phyloP scores from a whole-genome alignment of 1,140 invertebrate genomes.

The Nautilus pompilius region DNA sequence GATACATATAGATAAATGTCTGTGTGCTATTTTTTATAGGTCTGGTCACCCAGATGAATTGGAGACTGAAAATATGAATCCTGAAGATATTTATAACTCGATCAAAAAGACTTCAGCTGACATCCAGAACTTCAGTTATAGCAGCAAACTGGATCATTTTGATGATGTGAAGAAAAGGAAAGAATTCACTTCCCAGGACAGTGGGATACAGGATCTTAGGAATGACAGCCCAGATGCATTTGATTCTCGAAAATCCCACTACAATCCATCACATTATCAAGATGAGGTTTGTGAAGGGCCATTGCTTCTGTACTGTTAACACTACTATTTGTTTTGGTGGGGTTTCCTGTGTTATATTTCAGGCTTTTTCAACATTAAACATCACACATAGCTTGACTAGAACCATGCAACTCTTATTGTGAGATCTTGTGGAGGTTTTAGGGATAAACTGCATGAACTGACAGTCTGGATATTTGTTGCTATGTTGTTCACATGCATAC shows the following conservation, averaged over 20 bases:
- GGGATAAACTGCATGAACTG: too few species aligned
- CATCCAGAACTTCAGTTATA: slow-evolving; percentile 84
- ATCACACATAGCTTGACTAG: too few species aligned
- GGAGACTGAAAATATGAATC: slow-evolving; percentile 70
- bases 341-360: too few species aligned
- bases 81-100: slow-evolving; percentile 79
- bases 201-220: slow-evolving; percentile 72
- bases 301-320: too few species aligned
- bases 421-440: too few species aligned
- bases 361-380: too few species aligned
- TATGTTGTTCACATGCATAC: too few species aligned
- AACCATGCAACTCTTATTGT: too few species aligned
- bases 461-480: too few species aligned
- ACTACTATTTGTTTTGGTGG: too few species aligned
- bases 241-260: slow-evolving; percentile 27
- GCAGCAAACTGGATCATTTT: slow-evolving; percentile 54
- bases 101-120: slow-evolving; percentile 87
- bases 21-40: not conserved
- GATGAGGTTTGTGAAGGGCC: slow-evolving; percentile 42
- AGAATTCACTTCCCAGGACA: slow-evolving; percentile 82
- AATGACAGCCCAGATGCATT: slow-evolving; percentile 57
- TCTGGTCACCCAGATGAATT: slow-evolving; percentile 45
- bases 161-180: slow-evolving; percentile 60
- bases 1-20: not conserved
- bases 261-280: slow-evolving; percentile 46